These are phyloP conservation scores for Dendrolimus houi DNA, from an alignment of 2,888 invertebrate genomes.

Conservation along the genomic window DNA sequence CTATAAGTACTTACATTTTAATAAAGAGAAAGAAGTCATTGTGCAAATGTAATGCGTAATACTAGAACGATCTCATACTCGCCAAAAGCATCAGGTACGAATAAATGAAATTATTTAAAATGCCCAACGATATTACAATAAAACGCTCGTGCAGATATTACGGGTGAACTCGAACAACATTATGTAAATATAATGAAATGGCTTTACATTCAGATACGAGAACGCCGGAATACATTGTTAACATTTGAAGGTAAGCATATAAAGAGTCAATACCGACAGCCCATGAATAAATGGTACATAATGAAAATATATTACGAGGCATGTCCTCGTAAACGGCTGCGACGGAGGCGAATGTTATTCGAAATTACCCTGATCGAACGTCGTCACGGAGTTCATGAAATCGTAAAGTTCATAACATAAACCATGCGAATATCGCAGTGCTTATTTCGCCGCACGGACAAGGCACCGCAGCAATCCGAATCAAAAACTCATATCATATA, in stretches of 20 bases:
- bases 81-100: neutral
- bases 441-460: conserved; percentile 14
- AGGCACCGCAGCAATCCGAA: conserved; percentile 3
- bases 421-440: conserved; percentile 28
- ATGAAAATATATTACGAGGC: conserved; percentile 62
- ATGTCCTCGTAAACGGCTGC: conserved; percentile 53
- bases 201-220: conserved; percentile 34
- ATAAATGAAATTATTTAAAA: conserved; percentile 14
- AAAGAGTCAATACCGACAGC: conserved; percentile 55
- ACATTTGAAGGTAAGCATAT: conserved; percentile 55
- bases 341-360: conserved; percentile 51
- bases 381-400: conserved; percentile 48
- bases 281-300: conserved; percentile 61
- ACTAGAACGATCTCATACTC: too few species aligned
- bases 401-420: conserved; percentile 53
- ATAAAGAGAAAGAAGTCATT: too few species aligned
- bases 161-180: conserved; percentile 23
- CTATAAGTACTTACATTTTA: too few species aligned
- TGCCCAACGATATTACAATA: conserved; percentile 12
- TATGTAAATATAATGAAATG: conserved; percentile 51
- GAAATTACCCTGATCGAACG: conserved; percentile 53
- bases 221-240: conserved; percentile 40
- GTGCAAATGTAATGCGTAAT: too few species aligned
- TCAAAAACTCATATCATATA: too few species aligned
- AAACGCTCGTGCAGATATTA: conserved; percentile 13